Evolutionary conservation across 2,113 vertebrate genomes (phyloP), one percentile per base, ranked within the genome.

Genomic region (Melospiza melodia): DNA sequence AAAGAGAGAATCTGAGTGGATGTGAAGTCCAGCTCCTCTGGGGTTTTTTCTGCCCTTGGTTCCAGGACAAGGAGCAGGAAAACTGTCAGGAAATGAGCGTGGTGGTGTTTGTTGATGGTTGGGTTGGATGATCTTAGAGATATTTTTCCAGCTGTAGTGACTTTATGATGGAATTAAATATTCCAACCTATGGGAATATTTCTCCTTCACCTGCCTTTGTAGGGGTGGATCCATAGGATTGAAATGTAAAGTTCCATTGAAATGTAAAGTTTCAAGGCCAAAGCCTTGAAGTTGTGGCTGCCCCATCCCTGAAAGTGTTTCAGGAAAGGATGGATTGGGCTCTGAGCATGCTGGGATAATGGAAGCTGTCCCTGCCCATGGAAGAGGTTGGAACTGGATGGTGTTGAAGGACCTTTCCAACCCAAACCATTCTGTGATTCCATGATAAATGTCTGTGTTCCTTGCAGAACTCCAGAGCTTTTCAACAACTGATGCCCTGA

Each of bases 341-440:
- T 43, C 3, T 2, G 65, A 77, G 18, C 12, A 57, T 0, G 0
- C 35, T 77, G 87, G 55, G 6, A 7, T 3, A 22, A 30, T 30
- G 24, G 21, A 10, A 55, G 7, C 4, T 55, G 30, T 69, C 63
- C 11, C 28, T 83, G 30, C 4, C 20, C 20, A 18, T 19, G n/a
- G 23, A 20, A 48, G 14, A 17, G 20, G 14, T 21, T 59, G 52
- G 15, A 11, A n/a, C 6, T 24, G 17, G 41, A 2, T 27, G 25
- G 4, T 3, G 6, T 27, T 28, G 2, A 20, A 35, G 4, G 10
- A 55, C 41, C 15, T 2, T 89, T 69, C 49, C 30, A 49, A 6
- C 17, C 35, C 41, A 15, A 35, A 35, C 17, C 30, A 6, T 23
- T 15, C 48, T 8, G 52, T 20, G 46, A 28, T 24, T 74, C 59